Percentiles rank a stretch among this genome's conserved stretches.
Evolutionary conservation across 1,140 invertebrate genomes (phyloP).

Genomic region (Caenorhabditis tropicalis): DNA sequence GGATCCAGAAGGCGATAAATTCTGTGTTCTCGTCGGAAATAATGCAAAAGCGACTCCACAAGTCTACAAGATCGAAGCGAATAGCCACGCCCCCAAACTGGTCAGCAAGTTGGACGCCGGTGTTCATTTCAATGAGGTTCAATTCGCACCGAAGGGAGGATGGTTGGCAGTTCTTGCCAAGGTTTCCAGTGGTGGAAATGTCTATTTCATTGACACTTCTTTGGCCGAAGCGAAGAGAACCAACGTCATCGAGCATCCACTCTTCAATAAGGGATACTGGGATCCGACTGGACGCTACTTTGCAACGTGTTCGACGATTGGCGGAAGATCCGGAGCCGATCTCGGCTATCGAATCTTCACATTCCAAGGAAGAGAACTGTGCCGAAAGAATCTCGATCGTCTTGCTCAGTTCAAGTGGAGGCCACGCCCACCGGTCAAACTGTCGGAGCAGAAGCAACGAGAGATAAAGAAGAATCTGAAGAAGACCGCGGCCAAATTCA

Average conservation of each 20-base stretch:
- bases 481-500: conserved; percentile 93
- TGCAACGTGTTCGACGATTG: conserved; percentile 89
- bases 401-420: conserved; percentile 96
- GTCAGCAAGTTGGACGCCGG: conserved; percentile 69
- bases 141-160: conserved; percentile 56
- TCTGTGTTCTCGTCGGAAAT: conserved; percentile 66
- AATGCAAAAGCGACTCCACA: conserved; percentile 65
- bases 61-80: conserved; percentile 66
- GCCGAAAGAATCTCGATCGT: conserved; percentile 84
- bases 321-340: conserved; percentile 88
- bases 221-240: conserved; percentile 65
- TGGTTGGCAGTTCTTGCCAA: conserved; percentile 69
- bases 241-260: conserved; percentile 68
- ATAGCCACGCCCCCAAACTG: conserved; percentile 64
- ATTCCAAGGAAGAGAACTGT: conserved; percentile 80
- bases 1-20: conserved; percentile 80
- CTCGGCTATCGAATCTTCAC: conserved; percentile 96
- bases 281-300: conserved; percentile 98
- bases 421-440: conserved; percentile 86
- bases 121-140: conserved; percentile 65
- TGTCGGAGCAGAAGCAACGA: conserved; percentile 77
- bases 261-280: conserved; percentile 80
- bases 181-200: conserved; percentile 62
- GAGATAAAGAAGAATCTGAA: conserved; percentile 96
- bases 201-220: conserved; percentile 69